These are phyloP conservation scores for Pinna nobilis DNA, from an alignment of 1,140 invertebrate genomes.

Conservation along the genomic window DNA sequence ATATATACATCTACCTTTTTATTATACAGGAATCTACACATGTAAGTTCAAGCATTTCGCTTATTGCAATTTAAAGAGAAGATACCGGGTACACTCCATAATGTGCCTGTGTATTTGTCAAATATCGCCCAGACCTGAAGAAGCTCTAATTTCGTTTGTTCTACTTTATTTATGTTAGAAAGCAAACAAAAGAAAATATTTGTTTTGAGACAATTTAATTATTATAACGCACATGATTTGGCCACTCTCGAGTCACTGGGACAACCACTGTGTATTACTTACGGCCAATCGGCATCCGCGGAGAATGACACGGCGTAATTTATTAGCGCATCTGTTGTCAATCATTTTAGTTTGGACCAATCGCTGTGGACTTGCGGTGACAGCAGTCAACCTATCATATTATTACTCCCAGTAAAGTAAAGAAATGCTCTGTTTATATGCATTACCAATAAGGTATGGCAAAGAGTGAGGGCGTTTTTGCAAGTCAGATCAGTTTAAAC, in stretches of 20 bases:
- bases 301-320: conserved; percentile 47
- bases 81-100: too few relatives aligned
- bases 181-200: conserved; percentile 39
- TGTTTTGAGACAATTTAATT: conserved; percentile 41
- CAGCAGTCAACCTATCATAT: conserved; percentile 54
- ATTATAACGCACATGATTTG: conserved; percentile 27
- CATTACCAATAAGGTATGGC: conserved; percentile 57
- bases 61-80: too few relatives aligned
- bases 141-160: conserved; percentile 29
- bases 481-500: conserved; percentile 60
- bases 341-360: conserved; percentile 55
- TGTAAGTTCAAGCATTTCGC: too few relatives aligned
- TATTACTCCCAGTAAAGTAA: conserved; percentile 47
- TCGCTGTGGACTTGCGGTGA: conserved; percentile 24
- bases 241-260: conserved; percentile 16
- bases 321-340: conserved; percentile 60
- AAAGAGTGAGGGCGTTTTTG: conserved; percentile 53
- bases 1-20: too few relatives aligned
- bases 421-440: conserved; percentile 52
- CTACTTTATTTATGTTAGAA: conserved; percentile 27
- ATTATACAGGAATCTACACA: too few relatives aligned
- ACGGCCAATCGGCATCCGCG: conserved; percentile 42
- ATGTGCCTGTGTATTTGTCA: not conserved
- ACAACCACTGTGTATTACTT: conserved; percentile 5
- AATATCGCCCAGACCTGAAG: conserved; percentile 1